Conservation (phyloP, 1,140 invertebrate species). For the Penaeus japonicus region DNA sequence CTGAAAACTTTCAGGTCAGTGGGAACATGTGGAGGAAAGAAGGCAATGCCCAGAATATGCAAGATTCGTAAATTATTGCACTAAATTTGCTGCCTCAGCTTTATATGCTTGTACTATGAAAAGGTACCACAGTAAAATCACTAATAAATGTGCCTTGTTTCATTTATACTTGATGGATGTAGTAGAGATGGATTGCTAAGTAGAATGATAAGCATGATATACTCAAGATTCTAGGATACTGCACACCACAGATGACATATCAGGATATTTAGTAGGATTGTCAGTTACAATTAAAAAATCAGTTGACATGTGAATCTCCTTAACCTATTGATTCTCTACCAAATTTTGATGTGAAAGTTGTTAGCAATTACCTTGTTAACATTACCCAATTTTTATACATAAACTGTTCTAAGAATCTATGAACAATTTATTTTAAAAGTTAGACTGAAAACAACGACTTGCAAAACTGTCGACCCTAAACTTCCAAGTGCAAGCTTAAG, state of each 20-base stretch:
- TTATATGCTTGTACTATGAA: conserved; percentile 53
- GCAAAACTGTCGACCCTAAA: too few relatives aligned
- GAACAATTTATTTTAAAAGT: too few relatives aligned
- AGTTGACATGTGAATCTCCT: too few relatives aligned
- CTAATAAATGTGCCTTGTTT: conserved; percentile 16
- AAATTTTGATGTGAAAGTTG: too few relatives aligned
- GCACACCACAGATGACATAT: not conserved
- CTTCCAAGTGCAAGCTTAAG: too few relatives aligned
- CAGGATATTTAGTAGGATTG: too few relatives aligned
- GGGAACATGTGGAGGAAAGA: not conserved
- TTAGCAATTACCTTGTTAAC: too few relatives aligned
- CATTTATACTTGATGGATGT: not conserved
- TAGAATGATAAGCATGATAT: not conserved
- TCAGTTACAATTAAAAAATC: too few relatives aligned
- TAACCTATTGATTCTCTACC: too few relatives aligned
- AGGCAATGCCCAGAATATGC: not conserved
- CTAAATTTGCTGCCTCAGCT: conserved; percentile 52
- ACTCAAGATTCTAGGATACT: not conserved
- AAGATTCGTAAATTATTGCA: conserved; percentile 43
- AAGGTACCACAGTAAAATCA: conserved; percentile 50
- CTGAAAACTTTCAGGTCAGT: not conserved
- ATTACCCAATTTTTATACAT: too few relatives aligned
- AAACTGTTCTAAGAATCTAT: too few relatives aligned
- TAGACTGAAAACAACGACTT: too few relatives aligned
- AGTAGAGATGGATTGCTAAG: not conserved